Conservation (phyloP, 2,888 invertebrate genomes). For the Pecten maximus region DNA sequence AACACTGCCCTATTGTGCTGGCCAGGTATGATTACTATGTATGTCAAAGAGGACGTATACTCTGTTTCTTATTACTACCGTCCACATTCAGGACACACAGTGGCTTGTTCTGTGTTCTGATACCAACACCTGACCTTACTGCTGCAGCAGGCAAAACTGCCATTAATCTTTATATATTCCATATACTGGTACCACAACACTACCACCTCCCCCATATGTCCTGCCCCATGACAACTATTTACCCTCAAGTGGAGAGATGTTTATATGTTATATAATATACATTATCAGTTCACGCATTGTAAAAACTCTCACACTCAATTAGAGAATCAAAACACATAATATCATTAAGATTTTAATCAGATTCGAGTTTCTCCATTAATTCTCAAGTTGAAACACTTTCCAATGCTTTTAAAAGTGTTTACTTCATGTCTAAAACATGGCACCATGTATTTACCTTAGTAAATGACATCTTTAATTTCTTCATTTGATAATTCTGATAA, state of each 20-base stretch:
- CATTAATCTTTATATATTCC: background rate
- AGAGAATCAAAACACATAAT: background rate
- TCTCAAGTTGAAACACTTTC: background rate
- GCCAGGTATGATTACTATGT: background rate
- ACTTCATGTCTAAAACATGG: background rate
- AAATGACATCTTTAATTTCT: background rate
- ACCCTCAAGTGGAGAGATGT: background rate
- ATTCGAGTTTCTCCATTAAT: background rate
- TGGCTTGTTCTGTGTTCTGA: background rate
- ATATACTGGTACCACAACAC: background rate
- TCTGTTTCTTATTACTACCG: background rate
- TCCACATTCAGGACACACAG: background rate
- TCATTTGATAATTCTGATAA: no score
- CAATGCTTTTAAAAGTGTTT: background rate
- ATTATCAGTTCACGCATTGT: background rate
- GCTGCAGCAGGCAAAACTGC: background rate
- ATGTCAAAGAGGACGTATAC: constrained; percentile 20
- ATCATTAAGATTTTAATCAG: background rate
- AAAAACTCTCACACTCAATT: background rate
- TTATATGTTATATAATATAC: background rate
- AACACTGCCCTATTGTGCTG: background rate
- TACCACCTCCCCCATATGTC: background rate
- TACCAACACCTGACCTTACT: background rate
- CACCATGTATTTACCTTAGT: background rate
- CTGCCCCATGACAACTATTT: background rate